Evolutionary conservation across 2,113 vertebrate genomes (phyloP).

Genomic region (Sardina pilchardus): DNA sequence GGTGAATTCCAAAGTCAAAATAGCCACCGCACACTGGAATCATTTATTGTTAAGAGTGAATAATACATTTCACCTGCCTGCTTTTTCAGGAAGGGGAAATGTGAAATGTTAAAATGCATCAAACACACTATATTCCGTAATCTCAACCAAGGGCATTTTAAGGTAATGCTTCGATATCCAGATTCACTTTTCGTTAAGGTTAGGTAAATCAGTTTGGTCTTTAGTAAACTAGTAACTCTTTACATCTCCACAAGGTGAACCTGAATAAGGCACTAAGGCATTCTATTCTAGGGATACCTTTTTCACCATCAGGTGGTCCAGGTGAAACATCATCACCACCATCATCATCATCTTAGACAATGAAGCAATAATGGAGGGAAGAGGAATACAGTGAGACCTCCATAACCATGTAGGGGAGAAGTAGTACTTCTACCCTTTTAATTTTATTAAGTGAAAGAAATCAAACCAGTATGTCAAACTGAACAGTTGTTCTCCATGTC

Average conservation of each 20-base stretch:
- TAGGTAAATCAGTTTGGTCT: neutral
- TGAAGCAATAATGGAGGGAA: slow-evolving; percentile 42
- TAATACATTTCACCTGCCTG: too few species aligned
- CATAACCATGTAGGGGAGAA: neutral
- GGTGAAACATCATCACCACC: neutral
- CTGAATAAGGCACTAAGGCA: neutral
- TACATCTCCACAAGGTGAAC: neutral
- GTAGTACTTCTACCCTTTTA: neutral
- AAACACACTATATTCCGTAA: neutral
- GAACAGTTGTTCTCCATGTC: neutral
- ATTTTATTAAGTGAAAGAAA: neutral
- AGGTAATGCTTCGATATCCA: neutral
- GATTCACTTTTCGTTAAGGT: neutral
- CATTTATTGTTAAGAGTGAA: too few species aligned
- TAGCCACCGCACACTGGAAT: too few species aligned
- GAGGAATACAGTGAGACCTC: neutral
- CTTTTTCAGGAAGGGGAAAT: too few species aligned
- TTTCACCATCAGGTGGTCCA: slow-evolving; percentile 26
- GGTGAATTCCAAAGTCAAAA: neutral
- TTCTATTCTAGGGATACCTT: slow-evolving; percentile 38
- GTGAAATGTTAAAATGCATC: neutral
- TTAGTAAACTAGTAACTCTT: too few species aligned
- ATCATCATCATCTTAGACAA: slow-evolving; percentile 55
- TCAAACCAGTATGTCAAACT: neutral
- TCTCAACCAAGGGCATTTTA: neutral